These are phyloP conservation scores for Ptiloglossa arizonensis DNA, from an alignment of 1,140 invertebrate genomes.

Conservation along the genomic window DNA sequence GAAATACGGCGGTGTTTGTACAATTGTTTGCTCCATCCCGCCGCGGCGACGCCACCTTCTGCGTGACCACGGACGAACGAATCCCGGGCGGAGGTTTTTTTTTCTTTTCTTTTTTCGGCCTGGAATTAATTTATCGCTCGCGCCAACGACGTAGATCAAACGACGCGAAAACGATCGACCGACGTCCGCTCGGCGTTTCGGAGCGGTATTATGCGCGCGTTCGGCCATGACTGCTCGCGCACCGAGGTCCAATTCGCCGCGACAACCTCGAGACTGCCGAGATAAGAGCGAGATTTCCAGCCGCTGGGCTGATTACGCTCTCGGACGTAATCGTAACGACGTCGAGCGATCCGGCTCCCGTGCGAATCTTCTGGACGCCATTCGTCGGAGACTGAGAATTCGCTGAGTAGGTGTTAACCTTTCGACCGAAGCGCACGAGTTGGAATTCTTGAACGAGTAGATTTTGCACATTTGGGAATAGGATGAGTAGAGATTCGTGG, in stretches of 20 bases:
- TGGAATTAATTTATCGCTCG: constrained; percentile 60
- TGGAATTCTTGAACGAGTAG: too few species aligned
- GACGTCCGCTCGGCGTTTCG: background rate
- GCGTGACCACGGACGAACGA: constrained; percentile 75
- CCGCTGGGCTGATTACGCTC: constrained; percentile 29
- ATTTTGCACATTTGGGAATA: too few species aligned
- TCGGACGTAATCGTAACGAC: constrained; percentile 29
- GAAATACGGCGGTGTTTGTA: constrained; percentile 79
- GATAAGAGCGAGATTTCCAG: constrained; percentile 54
- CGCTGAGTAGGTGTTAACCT: too few species aligned
- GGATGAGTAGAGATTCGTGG: too few species aligned
- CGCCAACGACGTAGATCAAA: background rate
- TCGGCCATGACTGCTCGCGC: constrained; percentile 25
- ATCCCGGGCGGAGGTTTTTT: constrained; percentile 57
- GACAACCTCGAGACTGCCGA: constrained; percentile 45
- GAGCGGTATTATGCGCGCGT: constrained; percentile 22
- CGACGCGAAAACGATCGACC: background rate
- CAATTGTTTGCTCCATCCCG: constrained; percentile 78
- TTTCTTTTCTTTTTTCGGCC: constrained; percentile 56
- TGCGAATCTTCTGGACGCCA: background rate
- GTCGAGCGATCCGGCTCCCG: background rate
- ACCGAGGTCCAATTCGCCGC: constrained; percentile 45
- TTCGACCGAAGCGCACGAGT: too few species aligned
- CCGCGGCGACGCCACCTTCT: constrained; percentile 60
- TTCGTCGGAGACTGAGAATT: too few species aligned